Conservation (phyloP, 1,140 invertebrate species). For the Lordiphosa mommai region DNA sequence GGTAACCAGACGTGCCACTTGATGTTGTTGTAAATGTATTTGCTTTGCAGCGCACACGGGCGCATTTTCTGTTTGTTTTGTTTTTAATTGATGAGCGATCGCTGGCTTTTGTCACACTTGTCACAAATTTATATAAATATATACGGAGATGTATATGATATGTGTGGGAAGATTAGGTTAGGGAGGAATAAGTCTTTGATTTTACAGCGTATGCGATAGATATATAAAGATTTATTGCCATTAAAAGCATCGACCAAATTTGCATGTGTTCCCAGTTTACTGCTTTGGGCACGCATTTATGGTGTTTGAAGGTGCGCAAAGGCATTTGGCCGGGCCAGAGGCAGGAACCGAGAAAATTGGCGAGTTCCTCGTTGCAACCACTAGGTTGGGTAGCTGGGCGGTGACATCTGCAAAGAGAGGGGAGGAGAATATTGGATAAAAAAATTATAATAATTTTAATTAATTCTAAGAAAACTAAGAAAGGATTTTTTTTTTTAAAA, state of each 20-base stretch:
- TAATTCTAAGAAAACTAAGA: no score
- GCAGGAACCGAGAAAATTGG: conserved; percentile 2
- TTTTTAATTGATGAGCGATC: not conserved
- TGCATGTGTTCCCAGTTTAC: conserved; percentile 73
- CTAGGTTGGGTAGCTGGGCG: no score
- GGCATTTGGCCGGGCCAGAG: conserved; percentile 48
- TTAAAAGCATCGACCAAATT: conserved; percentile 73
- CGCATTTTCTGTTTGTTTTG: conserved; percentile 27
- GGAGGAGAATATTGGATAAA: no score
- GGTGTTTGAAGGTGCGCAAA: conserved; percentile 60
- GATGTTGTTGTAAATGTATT: conserved; percentile 18
- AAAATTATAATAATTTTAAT: no score
- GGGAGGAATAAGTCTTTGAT: conserved; percentile 48
- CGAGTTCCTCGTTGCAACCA: not conserved
- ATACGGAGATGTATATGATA: not conserved
- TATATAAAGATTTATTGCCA: conserved; percentile 75
- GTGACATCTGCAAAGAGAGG: no score
- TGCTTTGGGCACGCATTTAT: conserved; percentile 79
- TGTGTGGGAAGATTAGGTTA: not conserved
- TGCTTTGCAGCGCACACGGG: conserved; percentile 26
- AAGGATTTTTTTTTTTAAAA: no score
- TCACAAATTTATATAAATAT: conserved; percentile 2
- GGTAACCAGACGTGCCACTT: conserved; percentile 21
- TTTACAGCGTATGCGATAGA: conserved; percentile 78
- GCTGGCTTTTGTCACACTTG: no score